Evolutionary conservation across 2,113 vertebrate genomes (phyloP).

Genomic region (Dunckerocampus dactyliophorus): DNA sequence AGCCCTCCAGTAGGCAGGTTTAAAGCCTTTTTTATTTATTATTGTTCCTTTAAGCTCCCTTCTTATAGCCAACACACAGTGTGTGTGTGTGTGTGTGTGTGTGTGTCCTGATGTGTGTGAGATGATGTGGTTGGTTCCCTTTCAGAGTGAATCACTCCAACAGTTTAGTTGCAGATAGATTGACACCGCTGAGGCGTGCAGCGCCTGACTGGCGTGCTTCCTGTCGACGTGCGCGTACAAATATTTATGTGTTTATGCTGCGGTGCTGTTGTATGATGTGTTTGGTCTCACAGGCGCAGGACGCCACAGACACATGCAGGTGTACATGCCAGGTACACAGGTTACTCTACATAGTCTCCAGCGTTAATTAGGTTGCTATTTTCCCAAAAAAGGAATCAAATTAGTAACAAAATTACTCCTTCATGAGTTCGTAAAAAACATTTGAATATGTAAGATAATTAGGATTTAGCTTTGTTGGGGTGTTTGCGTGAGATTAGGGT

Average conservation of each 20-base stretch:
- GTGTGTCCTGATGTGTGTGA: slow-evolving; percentile 8
- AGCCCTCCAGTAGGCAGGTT: slow-evolving; percentile 24
- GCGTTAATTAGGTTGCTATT: too few species aligned
- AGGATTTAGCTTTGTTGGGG: too few species aligned
- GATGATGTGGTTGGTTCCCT: slow-evolving; percentile 44
- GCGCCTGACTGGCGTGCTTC: not conserved
- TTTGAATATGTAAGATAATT: too few species aligned
- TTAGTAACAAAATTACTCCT: too few species aligned
- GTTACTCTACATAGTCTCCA: too few species aligned
- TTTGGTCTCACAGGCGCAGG: too few species aligned
- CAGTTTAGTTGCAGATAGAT: slow-evolving; percentile 28
- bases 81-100: slow-evolving; percentile 10
- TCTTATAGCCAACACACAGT: not conserved
- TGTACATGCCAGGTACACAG: too few species aligned
- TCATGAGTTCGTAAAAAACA: too few species aligned
- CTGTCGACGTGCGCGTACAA: slow-evolving; percentile 1
- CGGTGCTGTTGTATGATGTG: too few species aligned
- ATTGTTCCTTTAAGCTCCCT: slow-evolving; percentile 19
- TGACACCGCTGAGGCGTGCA: slow-evolving; percentile 19
- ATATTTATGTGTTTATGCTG: not conserved
- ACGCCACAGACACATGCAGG: too few species aligned
- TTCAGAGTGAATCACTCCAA: slow-evolving; percentile 39
- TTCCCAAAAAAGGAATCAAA: too few species aligned
- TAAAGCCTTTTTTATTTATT: slow-evolving; percentile 13
- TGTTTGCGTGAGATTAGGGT: too few species aligned